Conservation (phyloP, 1,140 invertebrate genomes). For the Aphidius ervi region DNA sequence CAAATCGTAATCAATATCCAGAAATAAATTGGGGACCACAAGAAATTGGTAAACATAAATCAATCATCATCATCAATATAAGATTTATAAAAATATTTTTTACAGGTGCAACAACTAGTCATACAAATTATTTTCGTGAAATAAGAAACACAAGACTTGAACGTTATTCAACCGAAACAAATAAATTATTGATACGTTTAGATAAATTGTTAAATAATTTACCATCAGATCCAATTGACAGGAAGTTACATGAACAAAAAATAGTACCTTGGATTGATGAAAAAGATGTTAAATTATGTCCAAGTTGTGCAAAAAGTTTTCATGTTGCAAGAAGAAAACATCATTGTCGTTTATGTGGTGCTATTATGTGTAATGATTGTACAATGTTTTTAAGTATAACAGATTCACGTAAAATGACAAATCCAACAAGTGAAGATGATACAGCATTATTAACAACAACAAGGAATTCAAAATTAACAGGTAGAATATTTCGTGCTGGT, state of each 20-base stretch:
- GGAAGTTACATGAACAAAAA: constrained; percentile 75
- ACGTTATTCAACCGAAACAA: constrained; percentile 88
- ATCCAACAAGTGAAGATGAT: constrained; percentile 51
- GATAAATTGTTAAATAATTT: constrained; percentile 86
- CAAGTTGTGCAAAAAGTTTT: constrained; percentile 85
- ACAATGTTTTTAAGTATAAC: constrained; percentile 81
- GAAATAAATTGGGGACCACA: constrained; percentile 60
- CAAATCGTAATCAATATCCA: constrained; percentile 29
- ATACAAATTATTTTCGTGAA: constrained; percentile 76
- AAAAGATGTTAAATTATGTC: constrained; percentile 82
- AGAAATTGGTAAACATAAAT: constrained; percentile 53
- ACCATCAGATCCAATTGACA: constrained; percentile 73
- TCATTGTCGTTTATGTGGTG: constrained; percentile 94
- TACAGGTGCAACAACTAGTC: constrained; percentile 61
- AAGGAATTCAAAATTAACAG: constrained; percentile 40
- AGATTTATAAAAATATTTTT: constrained; percentile 21
- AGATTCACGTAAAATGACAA: constrained; percentile 70
- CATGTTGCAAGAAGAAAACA: constrained; percentile 85
- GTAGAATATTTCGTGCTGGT: constrained; percentile 57
- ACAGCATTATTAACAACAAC: constrained; percentile 41
- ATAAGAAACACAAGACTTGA: constrained; percentile 72
- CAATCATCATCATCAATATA: background rate
- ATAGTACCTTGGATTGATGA: constrained; percentile 94
- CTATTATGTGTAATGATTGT: constrained; percentile 91
- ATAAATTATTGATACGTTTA: constrained; percentile 89